Evolutionary conservation across 2,888 invertebrate genomes (phyloP), one percentile per base, ranked within the genome.

Genomic region (Osmoderma eremita): DNA sequence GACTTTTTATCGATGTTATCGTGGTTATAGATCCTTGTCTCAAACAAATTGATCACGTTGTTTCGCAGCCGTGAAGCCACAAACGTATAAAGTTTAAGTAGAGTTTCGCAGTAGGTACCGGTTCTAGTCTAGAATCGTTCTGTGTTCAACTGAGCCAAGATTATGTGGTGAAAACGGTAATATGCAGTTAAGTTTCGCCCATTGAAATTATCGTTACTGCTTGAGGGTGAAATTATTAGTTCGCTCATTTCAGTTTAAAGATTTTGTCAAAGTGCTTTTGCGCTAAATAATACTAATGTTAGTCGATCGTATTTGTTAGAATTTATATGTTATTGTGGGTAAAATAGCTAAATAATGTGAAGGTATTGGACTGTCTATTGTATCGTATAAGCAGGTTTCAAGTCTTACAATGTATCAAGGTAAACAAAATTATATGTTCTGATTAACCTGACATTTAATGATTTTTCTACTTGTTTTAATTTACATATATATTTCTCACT

Each of bases 71-170:
- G 58, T 30, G 58, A 61, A 61, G 58, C 58, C 58, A 61, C 58
- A 61, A 61, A 61, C 58, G 58, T 61, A 61, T 61, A 61, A 61
- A 61, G 58, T 61, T 61, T 61, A 61, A 61, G 58, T 61, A 61
- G 58, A 61, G 58, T 61, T 61, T 61, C 58, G 30, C 30, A 30
- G 58, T 45, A 45, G 45, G 58, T 36, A 61, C 30, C 42, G 10
- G 24, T 61, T 61, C 58, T 61, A 24, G 18, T 61, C 58, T 61
- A 24, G 18, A 24, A 30, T 24, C 58, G 58, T 48, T 61, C 45
- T 45, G 58, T 61, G 58, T 61, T 61, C 17, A 36, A 61, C 45
- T 61, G 45, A 45, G 45, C 30, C 30, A 30, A 61, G 58, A 61
- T 61, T 61, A 61, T 61, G 58, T 61, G 58, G 58, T 61, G 58